Percentiles rank a stretch among this genome's conserved stretches.
Conservation (phyloP, 2,888 invertebrate species). For the Barypeithes pellucidus region DNA sequence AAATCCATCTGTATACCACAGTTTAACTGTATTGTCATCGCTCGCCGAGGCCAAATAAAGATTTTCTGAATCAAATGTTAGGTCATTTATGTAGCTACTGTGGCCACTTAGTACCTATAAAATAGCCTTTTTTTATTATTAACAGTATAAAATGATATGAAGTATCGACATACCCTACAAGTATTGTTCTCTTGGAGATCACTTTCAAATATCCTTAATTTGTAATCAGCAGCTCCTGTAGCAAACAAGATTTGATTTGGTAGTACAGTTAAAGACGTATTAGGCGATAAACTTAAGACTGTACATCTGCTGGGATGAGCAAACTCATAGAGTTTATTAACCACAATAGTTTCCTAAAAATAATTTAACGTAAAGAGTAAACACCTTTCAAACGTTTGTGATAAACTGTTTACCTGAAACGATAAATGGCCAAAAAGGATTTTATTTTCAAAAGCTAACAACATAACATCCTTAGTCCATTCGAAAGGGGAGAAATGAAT, state of each 20-base stretch:
- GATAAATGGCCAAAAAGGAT: slow-evolving; percentile 74
- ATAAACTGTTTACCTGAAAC: slow-evolving; percentile 72
- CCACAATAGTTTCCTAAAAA: slow-evolving; percentile 71
- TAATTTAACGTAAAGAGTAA: neutral
- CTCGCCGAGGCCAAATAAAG: slow-evolving; percentile 82
- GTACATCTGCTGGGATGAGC: slow-evolving; percentile 74
- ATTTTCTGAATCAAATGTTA: slow-evolving; percentile 81
- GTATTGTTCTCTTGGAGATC: slow-evolving; percentile 72
- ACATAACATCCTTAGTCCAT: slow-evolving; percentile 78
- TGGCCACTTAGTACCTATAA: slow-evolving; percentile 76
- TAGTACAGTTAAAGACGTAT: slow-evolving; percentile 75
- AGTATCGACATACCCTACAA: slow-evolving; percentile 68
- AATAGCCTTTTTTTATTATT: neutral
- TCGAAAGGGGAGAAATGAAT: slow-evolving; percentile 78
- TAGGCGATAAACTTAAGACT: slow-evolving; percentile 76
- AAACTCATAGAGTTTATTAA: slow-evolving; percentile 74
- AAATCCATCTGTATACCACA: slow-evolving; percentile 76
- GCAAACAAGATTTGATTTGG: slow-evolving; percentile 75
- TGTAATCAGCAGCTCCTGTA: slow-evolving; percentile 75
- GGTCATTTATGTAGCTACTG: slow-evolving; percentile 79
- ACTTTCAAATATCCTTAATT: slow-evolving; percentile 74
- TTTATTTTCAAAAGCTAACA: slow-evolving; percentile 75
- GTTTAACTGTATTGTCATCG: slow-evolving; percentile 82
- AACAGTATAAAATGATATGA: neutral
- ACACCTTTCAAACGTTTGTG: neutral